phyloP scores from a whole-genome alignment of 2,113 vertebrate species.

The Centrocercus urophasianus region DNA sequence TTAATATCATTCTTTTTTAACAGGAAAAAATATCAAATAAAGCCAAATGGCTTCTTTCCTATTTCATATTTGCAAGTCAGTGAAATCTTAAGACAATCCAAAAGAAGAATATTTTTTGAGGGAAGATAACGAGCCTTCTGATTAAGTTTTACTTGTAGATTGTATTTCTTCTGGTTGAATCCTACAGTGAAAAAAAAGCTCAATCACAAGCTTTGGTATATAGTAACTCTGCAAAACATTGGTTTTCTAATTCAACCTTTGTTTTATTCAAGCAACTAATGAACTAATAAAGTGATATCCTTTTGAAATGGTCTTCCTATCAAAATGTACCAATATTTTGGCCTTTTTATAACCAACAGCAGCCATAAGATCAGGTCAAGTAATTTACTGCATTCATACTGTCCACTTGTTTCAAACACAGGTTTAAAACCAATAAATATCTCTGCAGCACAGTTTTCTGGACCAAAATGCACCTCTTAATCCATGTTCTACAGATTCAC shows the following conservation, averaged over 20 bases:
- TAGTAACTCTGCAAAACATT: background rate
- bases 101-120: background rate
- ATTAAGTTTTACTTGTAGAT: background rate
- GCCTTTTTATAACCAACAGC: background rate
- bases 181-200: background rate
- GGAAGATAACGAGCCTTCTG: background rate
- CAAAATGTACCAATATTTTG: background rate
- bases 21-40: background rate
- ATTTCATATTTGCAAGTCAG: background rate
- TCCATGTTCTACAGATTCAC: background rate
- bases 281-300: background rate
- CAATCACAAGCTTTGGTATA: background rate
- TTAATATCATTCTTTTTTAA: background rate
- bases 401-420: background rate
- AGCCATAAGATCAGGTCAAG: background rate
- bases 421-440: background rate
- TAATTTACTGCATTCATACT: background rate
- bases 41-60: background rate
- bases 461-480: background rate
- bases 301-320: background rate
- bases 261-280: background rate
- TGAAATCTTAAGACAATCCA: background rate
- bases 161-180: background rate
- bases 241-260: background rate
- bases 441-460: background rate